Evolutionary conservation across 2,888 invertebrate species (phyloP), one percentile per base, ranked within the genome.

Genomic region (Amiota mariae): DNA sequence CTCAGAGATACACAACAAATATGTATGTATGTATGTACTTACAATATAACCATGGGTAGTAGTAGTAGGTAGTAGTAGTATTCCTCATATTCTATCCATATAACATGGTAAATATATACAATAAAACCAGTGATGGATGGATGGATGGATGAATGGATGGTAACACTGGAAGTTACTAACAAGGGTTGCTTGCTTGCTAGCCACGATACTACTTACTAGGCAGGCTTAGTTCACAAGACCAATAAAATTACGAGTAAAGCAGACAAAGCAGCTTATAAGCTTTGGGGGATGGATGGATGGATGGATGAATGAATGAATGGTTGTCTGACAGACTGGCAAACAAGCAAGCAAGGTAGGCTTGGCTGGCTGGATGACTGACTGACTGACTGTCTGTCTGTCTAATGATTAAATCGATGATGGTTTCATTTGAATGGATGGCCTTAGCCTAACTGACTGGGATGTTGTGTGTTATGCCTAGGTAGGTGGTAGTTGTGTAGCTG

Each of bases 241-340:
- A 46, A 18, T n/a, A n/a, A n/a, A n/a, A 47, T 8, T n/a, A 15
- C n/a, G 10, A 9, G 15, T 6, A 47, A n/a, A 48, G 66, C 46
- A 66, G 66, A 47, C 36, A 47, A 18, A 46, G 48, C 66, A 66
- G 66, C 64, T 64, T 47, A 36, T 63, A 64, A 64, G 64, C 64
- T 66, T 66, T 66, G n/a, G 46, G 18, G 48, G 15, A 48, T 47
- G 47, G 46, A 64, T 64, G 63, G 63, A 63, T 59, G 59, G 20
- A 15, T 59, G 61, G 12, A 11, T 61, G 61, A 61, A 18, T 36
- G 63, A 15, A 47, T 63, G 63, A 8, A 2, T 64, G 46, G n/a
- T n/a, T 36, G 63, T 8, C 10, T 63, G 59, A 20, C 6, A 11
- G 61, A 11, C 24, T 24, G 24, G 24, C 24, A 24, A 3, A 24